Evolutionary conservation across 30 jellyfish, hydroid and myxozoan genomes (phyloP).

Genomic region (Hydractinia symbiolongicarpus): DNA sequence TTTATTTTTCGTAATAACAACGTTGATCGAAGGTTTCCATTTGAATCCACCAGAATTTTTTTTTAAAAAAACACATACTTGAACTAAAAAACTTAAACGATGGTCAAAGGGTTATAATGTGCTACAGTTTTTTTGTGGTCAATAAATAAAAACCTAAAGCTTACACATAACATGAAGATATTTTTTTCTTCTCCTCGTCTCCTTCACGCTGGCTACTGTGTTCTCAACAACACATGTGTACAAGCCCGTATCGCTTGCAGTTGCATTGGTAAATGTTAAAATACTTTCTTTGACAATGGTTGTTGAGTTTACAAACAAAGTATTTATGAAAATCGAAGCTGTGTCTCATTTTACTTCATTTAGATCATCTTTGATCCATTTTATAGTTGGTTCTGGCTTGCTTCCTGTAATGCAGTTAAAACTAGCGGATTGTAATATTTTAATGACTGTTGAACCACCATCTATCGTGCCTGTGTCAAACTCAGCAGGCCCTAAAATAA

Average conservation of each 20-base stretch:
- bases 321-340: background rate
- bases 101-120: too few relatives aligned
- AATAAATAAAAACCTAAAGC: background rate
- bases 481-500: background rate
- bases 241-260: slow-evolving; percentile 40
- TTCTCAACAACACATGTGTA: slow-evolving; percentile 59
- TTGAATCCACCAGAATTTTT: too few relatives aligned
- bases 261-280: slow-evolving; percentile 18
- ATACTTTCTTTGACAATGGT: slow-evolving; percentile 39
- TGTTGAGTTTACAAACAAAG: background rate
- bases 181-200: slow-evolving; percentile 10
- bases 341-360: too few relatives aligned
- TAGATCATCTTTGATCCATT: slow-evolving; percentile 3
- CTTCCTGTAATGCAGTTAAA: slow-evolving; percentile 2
- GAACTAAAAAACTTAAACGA: too few relatives aligned
- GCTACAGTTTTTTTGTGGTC: background rate
- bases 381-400: slow-evolving; percentile 15
- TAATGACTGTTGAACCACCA: background rate
- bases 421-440: background rate
- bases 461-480: background rate
- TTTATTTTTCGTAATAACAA: background rate
- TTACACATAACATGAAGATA: slow-evolving; percentile 52
- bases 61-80: too few relatives aligned
- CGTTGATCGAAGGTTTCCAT: background rate
- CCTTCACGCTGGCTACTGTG: slow-evolving; percentile 39